Evolutionary conservation across 1,140 invertebrate genomes (phyloP).

Genomic region (Dendroctonus ponderosae): DNA sequence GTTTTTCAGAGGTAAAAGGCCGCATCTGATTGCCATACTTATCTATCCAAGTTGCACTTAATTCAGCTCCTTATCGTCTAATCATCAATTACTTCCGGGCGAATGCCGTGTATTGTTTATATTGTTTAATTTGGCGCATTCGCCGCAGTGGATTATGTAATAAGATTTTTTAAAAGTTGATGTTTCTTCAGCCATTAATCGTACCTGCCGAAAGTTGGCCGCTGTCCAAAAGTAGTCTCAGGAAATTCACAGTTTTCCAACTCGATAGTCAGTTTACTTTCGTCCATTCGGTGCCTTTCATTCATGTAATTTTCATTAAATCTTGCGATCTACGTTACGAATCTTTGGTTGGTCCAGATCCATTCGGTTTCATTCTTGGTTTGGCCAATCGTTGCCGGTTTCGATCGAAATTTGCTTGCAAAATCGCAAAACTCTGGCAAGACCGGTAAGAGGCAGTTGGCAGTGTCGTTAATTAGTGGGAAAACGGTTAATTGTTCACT

Average conservation of each 20-base stretch:
- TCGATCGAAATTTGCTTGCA: too few relatives aligned
- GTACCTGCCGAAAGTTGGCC: not conserved
- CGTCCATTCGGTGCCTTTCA: not conserved
- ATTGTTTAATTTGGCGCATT: not conserved
- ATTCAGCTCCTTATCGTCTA: not conserved
- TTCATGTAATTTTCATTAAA: not conserved
- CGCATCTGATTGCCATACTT: not conserved
- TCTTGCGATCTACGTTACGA: not conserved
- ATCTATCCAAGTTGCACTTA: not conserved
- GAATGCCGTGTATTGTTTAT: not conserved
- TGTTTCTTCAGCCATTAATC: not conserved
- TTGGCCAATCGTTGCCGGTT: too few relatives aligned
- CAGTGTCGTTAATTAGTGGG: too few relatives aligned
- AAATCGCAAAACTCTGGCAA: too few relatives aligned
- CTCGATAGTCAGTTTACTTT: not conserved
- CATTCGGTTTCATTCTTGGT: too few relatives aligned
- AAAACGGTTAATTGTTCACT: too few relatives aligned
- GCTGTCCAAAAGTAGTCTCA: not conserved
- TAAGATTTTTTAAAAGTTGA: not conserved
- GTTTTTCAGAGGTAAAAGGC: not conserved
- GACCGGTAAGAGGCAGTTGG: too few relatives aligned
- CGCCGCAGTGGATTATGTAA: not conserved
- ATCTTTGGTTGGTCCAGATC: too few relatives aligned
- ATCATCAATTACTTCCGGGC: not conserved
- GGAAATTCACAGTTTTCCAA: slow-evolving; percentile 7